These are phyloP conservation scores for Suricata suricatta DNA, from an alignment of 2,113 vertebrate species.

Conservation along the genomic window DNA sequence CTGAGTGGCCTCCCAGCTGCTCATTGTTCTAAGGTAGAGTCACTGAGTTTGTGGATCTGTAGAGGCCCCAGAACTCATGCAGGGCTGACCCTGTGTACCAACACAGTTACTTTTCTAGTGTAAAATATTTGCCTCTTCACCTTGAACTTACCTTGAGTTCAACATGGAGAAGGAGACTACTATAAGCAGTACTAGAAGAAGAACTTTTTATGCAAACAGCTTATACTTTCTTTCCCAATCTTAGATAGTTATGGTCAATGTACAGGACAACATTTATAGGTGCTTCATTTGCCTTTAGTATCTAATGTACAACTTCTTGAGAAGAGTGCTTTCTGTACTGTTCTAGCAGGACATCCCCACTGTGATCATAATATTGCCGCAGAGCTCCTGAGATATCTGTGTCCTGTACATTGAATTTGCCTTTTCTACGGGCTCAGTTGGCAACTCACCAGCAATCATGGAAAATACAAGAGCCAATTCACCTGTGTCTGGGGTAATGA, in stretches of 20 bases:
- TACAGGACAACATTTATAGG: not conserved
- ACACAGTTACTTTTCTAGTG: not conserved
- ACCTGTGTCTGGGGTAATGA: not conserved
- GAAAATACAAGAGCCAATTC: not conserved
- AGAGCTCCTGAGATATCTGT: not conserved
- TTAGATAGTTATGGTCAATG: not conserved
- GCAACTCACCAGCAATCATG: not conserved
- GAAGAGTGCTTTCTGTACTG: not conserved
- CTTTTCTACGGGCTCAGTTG: conserved; percentile 3
- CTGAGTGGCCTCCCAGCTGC: too few species aligned
- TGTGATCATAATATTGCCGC: not conserved
- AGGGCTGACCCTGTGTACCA: not conserved
- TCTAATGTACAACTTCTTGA: not conserved
- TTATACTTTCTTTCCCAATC: not conserved
- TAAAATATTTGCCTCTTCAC: not conserved
- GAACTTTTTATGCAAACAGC: not conserved
- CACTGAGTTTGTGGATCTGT: not conserved
- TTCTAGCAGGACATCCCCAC: not conserved
- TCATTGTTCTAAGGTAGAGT: not conserved
- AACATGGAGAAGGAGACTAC: not conserved
- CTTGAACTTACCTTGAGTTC: not conserved
- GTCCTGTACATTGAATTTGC: not conserved
- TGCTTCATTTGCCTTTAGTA: not conserved
- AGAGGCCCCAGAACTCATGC: not conserved
- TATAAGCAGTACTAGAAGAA: not conserved